Conservation (phyloP, 2,113 vertebrate genomes). For the Pandion haliaetus region DNA sequence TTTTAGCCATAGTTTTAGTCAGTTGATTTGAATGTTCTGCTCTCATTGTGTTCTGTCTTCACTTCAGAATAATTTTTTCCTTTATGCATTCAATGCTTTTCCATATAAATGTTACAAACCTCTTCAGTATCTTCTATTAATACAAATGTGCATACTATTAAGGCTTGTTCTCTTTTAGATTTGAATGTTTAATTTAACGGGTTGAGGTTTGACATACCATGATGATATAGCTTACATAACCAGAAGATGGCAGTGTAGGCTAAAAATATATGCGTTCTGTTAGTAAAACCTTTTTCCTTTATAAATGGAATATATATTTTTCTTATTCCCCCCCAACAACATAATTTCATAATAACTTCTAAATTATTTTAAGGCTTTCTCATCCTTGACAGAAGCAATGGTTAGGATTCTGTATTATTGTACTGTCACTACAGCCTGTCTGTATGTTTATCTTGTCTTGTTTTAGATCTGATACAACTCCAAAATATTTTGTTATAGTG, state of each 20-base stretch:
- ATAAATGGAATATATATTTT: background rate
- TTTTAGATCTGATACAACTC: background rate
- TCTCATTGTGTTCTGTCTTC: background rate
- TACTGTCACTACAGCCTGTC: background rate
- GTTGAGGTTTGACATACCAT: background rate
- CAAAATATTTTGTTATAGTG: background rate
- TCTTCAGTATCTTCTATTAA: background rate
- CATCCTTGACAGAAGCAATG: background rate
- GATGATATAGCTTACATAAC: background rate
- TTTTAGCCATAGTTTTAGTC: background rate
- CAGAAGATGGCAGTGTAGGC: conserved; percentile 81
- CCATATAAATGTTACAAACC: background rate
- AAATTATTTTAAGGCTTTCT: background rate
- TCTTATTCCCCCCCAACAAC: background rate
- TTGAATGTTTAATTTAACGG: background rate
- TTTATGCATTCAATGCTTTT: background rate
- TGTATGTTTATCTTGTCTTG: background rate
- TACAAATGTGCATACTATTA: rapidly evolving
- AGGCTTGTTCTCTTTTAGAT: background rate
- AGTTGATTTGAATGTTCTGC: background rate
- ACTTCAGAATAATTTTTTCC: background rate
- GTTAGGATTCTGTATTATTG: background rate
- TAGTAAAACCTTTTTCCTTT: background rate
- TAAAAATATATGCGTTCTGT: background rate
- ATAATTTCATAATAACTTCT: background rate